A percentile compares a stretch with the other conserved stretches of the same genome.
Evolutionary conservation across 1,140 invertebrate genomes (phyloP).

Genomic region (Solen grandis): DNA sequence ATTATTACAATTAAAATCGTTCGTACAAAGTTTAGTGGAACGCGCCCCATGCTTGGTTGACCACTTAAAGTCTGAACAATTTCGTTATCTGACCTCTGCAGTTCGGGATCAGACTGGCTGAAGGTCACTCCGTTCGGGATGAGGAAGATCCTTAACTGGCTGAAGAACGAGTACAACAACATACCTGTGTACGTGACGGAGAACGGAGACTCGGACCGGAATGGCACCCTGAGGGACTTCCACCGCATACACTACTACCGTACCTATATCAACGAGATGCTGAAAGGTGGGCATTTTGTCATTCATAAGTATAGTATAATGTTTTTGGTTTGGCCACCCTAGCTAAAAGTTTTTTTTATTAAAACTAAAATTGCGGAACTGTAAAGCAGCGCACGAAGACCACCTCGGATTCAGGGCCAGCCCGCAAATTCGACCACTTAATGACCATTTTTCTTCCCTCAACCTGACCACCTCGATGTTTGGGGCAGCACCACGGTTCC

Average conservation of each 20-base stretch:
- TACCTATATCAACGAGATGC: conserved; percentile 85
- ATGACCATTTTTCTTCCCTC: neutral
- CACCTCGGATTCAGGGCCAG: neutral
- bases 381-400: neutral
- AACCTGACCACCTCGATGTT: too few relatives aligned
- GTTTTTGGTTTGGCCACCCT: too few relatives aligned
- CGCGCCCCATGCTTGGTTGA: too few relatives aligned
- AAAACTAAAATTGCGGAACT: neutral
- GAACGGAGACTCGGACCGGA: conserved; percentile 84
- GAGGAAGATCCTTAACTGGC: conserved; percentile 85
- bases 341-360: neutral
- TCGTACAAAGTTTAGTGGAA: too few relatives aligned
- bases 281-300: conserved; percentile 80
- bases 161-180: conserved; percentile 85
- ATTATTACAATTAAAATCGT: too few relatives aligned
- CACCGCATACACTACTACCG: conserved; percentile 83
- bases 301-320: neutral
- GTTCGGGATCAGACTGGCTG: conserved; percentile 75
- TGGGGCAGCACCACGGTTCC: too few relatives aligned
- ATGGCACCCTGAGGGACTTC: conserved; percentile 82
- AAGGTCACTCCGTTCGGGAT: conserved; percentile 85
- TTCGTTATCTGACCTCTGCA: conserved; percentile 5
- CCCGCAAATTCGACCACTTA: neutral
- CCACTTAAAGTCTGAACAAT: too few relatives aligned
- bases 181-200: conserved; percentile 86